phyloP scores from a whole-genome alignment of 1,140 invertebrate species.

The Arctopsyche grandis region DNA sequence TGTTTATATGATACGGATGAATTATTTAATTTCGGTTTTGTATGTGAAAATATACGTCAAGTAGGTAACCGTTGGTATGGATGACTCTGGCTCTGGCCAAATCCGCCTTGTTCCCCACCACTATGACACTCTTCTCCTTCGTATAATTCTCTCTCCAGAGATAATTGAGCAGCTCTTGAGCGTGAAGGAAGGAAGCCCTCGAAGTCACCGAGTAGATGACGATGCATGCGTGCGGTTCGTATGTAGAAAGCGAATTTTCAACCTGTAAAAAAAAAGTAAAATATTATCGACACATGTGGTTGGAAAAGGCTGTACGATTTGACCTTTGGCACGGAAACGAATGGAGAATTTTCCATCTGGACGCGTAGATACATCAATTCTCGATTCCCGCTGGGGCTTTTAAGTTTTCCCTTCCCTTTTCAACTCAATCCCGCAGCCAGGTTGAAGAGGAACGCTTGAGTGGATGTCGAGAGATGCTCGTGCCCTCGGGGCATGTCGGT shows the following conservation, averaged over 20 bases:
- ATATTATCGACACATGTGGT: background rate
- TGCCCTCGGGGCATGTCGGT: background rate
- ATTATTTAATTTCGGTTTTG: background rate
- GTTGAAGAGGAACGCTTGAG: background rate
- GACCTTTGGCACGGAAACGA: background rate
- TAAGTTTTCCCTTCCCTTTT: background rate
- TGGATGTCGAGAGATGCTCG: background rate
- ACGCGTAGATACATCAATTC: slow-evolving; percentile 13
- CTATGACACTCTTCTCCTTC: slow-evolving; percentile 84
- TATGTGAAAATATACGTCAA: background rate
- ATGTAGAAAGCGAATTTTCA: slow-evolving; percentile 86
- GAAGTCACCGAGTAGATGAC: slow-evolving; percentile 89
- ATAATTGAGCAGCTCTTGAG: slow-evolving; percentile 83
- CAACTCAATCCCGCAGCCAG: background rate
- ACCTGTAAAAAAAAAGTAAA: slow-evolving; percentile 65
- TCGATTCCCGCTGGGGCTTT: slow-evolving; percentile 4
- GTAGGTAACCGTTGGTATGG: slow-evolving; percentile 76
- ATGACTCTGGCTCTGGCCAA: slow-evolving; percentile 87
- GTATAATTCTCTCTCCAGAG: slow-evolving; percentile 83
- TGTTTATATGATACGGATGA: too few relatives aligned
- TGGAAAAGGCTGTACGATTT: background rate
- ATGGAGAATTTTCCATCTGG: slow-evolving; percentile 1
- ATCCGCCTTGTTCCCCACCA: slow-evolving; percentile 95
- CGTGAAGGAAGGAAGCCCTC: slow-evolving; percentile 78
- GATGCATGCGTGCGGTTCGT: slow-evolving; percentile 90